Conservation (phyloP, 2,888 invertebrate species). For the Rhagium mordax region DNA sequence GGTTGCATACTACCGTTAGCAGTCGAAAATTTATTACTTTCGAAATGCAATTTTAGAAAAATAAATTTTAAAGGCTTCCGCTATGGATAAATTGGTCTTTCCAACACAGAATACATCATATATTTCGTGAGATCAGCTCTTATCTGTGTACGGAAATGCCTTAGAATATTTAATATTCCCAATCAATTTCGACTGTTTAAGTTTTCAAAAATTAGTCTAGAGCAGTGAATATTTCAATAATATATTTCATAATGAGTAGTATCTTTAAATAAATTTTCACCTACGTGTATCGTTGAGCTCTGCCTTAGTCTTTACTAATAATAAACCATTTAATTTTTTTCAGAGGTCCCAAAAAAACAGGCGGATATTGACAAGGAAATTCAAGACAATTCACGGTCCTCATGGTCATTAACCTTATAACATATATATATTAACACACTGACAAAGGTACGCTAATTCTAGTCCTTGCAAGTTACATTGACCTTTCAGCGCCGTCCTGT, state of each 20-base stretch:
- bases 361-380: slow-evolving; percentile 67
- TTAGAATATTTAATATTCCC: too few relatives aligned
- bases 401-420: slow-evolving; percentile 49
- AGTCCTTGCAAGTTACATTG: slow-evolving; percentile 32
- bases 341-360: slow-evolving; percentile 70
- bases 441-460: slow-evolving; percentile 33
- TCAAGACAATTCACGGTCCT: slow-evolving; percentile 70
- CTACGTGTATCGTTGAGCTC: too few relatives aligned
- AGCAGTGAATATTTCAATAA: too few relatives aligned
- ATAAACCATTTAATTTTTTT: slow-evolving; percentile 46
- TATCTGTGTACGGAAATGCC: too few relatives aligned
- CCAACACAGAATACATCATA: background rate
- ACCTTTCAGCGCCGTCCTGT: slow-evolving; percentile 10
- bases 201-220: too few relatives aligned
- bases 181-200: too few relatives aligned
- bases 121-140: too few relatives aligned
- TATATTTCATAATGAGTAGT: too few relatives aligned
- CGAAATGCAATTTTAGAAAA: slow-evolving; percentile 10
- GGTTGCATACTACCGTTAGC: slow-evolving; percentile 32
- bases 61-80: background rate
- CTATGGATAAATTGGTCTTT: background rate
- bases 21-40: slow-evolving; percentile 9
- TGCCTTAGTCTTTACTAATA: background rate
- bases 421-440: slow-evolving; percentile 11
- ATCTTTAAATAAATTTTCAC: too few relatives aligned